Percentiles rank a stretch among this genome's conserved stretches.
phyloP scores from a whole-genome alignment of 1,140 invertebrate species.

The Hydropsyche tenuis region DNA sequence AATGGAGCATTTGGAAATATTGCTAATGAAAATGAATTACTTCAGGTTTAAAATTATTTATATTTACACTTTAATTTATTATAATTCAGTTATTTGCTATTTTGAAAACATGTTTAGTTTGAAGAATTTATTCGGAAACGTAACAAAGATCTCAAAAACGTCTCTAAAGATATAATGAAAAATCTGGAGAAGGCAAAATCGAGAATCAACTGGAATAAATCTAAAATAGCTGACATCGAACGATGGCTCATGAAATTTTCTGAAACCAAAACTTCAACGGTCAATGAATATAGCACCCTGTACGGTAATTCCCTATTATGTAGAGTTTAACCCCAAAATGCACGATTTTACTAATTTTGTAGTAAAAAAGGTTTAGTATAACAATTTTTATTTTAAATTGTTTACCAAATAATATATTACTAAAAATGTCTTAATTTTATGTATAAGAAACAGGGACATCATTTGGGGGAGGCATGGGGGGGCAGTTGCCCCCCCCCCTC shows the following conservation, averaged over 20 bases:
- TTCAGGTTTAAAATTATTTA: slow-evolving; percentile 51
- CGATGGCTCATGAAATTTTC: slow-evolving; percentile 45
- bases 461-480: no score
- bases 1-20: slow-evolving; percentile 52
- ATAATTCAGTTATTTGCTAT: slow-evolving; percentile 19
- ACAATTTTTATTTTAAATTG: no score
- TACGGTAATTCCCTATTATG: slow-evolving; percentile 44
- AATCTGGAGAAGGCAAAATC: slow-evolving; percentile 55
- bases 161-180: slow-evolving; percentile 54
- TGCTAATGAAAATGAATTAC: slow-evolving; percentile 53
- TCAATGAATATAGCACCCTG: slow-evolving; percentile 45
- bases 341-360: neutral
- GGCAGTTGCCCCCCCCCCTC: no score
- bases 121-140: slow-evolving; percentile 54
- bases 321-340: slow-evolving; percentile 33
- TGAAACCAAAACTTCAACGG: slow-evolving; percentile 31
- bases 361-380: neutral
- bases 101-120: slow-evolving; percentile 53
- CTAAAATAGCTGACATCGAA: slow-evolving; percentile 46
- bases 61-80: neutral
- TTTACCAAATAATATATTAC: no score
- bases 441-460: no score
- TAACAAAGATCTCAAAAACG: slow-evolving; percentile 53
- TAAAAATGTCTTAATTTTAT: no score
- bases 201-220: slow-evolving; percentile 53